Conservation (phyloP, 2,113 vertebrate genomes). For the Eonycteris spelaea region DNA sequence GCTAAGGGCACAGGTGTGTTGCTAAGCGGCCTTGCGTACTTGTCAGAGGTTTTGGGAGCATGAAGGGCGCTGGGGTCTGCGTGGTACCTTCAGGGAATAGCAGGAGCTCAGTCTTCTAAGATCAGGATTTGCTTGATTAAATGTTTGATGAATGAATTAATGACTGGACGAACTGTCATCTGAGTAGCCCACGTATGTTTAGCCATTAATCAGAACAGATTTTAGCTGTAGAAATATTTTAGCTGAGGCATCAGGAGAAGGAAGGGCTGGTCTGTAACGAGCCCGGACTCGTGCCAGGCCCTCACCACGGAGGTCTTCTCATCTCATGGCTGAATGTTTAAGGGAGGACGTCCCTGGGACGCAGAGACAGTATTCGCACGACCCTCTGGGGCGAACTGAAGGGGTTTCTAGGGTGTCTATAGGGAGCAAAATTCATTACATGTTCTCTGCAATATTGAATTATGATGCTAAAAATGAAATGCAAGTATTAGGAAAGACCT, state of each 20-base stretch:
- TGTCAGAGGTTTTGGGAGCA: background rate
- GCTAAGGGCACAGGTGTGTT: background rate
- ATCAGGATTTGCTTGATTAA: conserved; percentile 4
- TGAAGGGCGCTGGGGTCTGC: background rate
- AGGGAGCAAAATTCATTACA: background rate
- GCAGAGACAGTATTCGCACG: background rate
- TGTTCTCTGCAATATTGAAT: background rate
- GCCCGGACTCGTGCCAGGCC: background rate
- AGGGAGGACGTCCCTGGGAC: background rate
- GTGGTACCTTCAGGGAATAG: background rate
- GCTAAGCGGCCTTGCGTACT: background rate
- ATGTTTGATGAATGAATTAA: conserved; percentile 34
- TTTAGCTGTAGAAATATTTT: conserved; percentile 20
- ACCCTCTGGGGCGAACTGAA: background rate
- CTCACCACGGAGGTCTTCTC: accelerated
- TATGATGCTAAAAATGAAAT: conserved; percentile 32
- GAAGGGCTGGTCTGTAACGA: background rate
- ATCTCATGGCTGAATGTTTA: background rate
- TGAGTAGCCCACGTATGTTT: background rate
- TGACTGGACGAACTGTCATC: background rate
- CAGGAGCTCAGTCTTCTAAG: background rate
- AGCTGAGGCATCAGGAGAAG: background rate
- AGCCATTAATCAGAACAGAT: conserved; percentile 24
- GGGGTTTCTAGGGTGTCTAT: background rate
- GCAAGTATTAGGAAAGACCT: background rate